A percentile compares a stretch with the other conserved stretches of the same genome.
Evolutionary conservation across 2,797 vertebrate species (phyloP).

Genomic region (Echeneis naucrates): DNA sequence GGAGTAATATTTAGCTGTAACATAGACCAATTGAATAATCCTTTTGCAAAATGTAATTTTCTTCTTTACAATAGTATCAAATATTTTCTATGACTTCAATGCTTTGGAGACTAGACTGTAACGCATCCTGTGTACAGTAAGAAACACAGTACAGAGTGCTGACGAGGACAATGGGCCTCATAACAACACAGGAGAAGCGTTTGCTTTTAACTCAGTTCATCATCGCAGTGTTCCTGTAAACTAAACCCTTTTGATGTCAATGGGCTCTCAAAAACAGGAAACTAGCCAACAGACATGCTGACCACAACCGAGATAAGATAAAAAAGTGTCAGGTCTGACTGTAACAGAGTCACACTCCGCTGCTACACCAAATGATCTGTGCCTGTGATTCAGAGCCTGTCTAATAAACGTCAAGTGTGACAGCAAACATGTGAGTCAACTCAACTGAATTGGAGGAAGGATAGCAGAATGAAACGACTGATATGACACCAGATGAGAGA

Average conservation of each 20-base stretch:
- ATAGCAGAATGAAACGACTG: constrained; percentile 52
- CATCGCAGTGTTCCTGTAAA: constrained; percentile 65
- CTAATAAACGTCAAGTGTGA: constrained; percentile 48
- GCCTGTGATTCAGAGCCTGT: constrained; percentile 44
- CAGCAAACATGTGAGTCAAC: constrained; percentile 66
- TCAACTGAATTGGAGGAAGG: constrained; percentile 55
- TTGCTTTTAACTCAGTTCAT: constrained; percentile 72
- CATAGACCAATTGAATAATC: neutral
- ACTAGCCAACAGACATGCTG: constrained; percentile 63
- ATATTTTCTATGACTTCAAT: constrained; percentile 21
- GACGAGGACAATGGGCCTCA: constrained; percentile 63
- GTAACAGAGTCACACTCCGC: constrained; percentile 4
- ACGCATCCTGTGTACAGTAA: constrained; percentile 59
- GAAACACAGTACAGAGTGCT: constrained; percentile 40
- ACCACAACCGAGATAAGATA: constrained; percentile 74
- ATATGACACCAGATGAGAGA: constrained; percentile 69
- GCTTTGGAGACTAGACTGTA: constrained; percentile 30
- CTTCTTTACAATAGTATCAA: constrained; percentile 2
- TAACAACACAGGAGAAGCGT: constrained; percentile 60
- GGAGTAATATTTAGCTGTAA: neutral
- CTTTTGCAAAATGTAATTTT: neutral
- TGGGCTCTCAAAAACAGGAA: constrained; percentile 80
- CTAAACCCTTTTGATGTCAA: constrained; percentile 67
- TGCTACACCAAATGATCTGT: constrained; percentile 11
- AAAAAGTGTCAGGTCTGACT: constrained; percentile 41